Percentiles rank a stretch among this genome's conserved stretches.
Conservation (phyloP, 2,797 vertebrate genomes). For the Babyrousa celebensis region DNA sequence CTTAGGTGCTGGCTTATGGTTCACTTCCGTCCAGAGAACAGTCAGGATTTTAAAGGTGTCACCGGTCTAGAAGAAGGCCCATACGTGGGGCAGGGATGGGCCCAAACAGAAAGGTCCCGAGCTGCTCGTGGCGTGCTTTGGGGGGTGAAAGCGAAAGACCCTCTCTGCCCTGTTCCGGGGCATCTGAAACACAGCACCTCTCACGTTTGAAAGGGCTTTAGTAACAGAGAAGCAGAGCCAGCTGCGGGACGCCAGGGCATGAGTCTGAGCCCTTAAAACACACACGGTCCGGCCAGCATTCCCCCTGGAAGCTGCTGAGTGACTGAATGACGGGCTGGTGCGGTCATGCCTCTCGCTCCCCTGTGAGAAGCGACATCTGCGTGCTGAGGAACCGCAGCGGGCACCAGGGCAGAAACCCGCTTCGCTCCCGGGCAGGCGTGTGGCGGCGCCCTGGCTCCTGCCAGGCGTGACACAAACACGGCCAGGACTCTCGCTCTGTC, state of each 20-base stretch:
- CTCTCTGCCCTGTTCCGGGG: neutral
- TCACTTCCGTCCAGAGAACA: neutral
- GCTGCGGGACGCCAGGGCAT: neutral
- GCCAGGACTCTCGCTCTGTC: fast-evolving
- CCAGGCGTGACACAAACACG: fast-evolving
- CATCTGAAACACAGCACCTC: neutral
- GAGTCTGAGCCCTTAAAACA: neutral
- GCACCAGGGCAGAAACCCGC: fast-evolving
- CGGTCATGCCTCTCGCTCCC: fast-evolving
- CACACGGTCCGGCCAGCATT: too few relatives aligned
- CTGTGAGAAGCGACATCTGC: fast-evolving
- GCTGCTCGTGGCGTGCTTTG: neutral
- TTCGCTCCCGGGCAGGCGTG: fast-evolving
- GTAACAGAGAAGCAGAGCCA: neutral
- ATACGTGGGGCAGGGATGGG: fast-evolving
- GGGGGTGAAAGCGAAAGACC: neutral
- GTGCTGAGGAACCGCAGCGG: neutral
- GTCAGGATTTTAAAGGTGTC: neutral
- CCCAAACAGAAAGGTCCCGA: neutral
- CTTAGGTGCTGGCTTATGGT: neutral
- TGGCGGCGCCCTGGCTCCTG: neutral
- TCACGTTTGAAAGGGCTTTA: neutral
- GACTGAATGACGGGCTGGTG: fast-evolving
- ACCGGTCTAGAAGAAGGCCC: neutral
- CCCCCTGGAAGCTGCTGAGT: fast-evolving